Base-by-base conservation (phyloP, 2,888 invertebrate genomes). In the Drosophila flavopinicola region DNA sequence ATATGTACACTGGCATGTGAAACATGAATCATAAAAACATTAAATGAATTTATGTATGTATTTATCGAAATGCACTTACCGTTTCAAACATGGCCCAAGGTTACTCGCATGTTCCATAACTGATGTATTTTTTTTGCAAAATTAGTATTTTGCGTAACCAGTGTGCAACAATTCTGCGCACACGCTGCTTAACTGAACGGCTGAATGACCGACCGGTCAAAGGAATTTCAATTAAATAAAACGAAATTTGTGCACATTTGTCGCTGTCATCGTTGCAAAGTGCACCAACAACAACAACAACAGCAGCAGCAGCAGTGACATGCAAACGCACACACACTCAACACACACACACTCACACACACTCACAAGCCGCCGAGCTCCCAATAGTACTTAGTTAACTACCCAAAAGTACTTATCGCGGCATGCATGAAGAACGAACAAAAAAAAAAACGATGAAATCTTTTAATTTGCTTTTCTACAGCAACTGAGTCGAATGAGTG, bases 161-260 rank as follows among this genome's bases (percentile, higher is more conserved):
- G 37, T 70, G 70, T 70, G 51, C 54, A 35, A 17, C 9, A 32
- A 29, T 38, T 56, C 32, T 71, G 67, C 58, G 57, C 47, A 49
- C 24, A 38, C 53, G 42, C 53, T 66, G 48, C 45, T 44, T 11
- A 24, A 39, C 24, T 1, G 3, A 35, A 32, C 32, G n/a, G 17
- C 17, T n/a, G 11, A 9, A 9, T 30, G 53, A 15, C 23, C 15
- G 37, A 10, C 52, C 53, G 60, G 47, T 66, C 66, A 78, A 75
- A 70, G 65, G 68, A 66, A 79, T 75, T 78, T 79, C 47, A 79
- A 73, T 77, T 66, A 66, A 78, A 77, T 79, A 44, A 75, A 77
- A 39, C 48, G 49, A 75, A 59, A 61, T 75, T 72, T 61, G 63
- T 56, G 66, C 79, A 58, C 77, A 79, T 60, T 67, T 44, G 53